These are phyloP conservation scores for Oreochromis mossambicus DNA, from an alignment of 2,797 vertebrate genomes.

Conservation along the genomic window DNA sequence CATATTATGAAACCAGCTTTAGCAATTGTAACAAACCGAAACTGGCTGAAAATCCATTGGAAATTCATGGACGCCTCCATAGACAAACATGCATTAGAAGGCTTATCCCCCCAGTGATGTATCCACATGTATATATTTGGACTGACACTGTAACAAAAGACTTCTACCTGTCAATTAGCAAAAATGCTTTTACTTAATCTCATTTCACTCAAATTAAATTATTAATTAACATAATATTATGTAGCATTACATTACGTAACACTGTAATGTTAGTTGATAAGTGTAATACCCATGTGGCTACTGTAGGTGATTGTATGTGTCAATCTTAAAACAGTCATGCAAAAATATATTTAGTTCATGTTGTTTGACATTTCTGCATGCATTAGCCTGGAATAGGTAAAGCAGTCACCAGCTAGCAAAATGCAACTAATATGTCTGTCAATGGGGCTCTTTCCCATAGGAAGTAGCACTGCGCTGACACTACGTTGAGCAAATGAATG, in stretches of 20 bases:
- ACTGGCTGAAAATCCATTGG: fast-evolving
- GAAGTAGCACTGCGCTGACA: neutral
- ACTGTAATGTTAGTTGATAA: neutral
- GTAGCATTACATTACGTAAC: neutral
- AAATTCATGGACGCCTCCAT: neutral
- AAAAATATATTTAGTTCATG: neutral
- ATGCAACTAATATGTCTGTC: neutral
- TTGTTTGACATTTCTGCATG: neutral
- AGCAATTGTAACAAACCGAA: neutral
- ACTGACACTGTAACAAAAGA: neutral
- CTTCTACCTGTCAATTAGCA: neutral
- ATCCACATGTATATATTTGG: neutral
- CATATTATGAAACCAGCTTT: neutral
- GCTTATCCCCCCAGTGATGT: neutral
- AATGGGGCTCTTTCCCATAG: neutral
- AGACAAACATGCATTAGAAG: neutral
- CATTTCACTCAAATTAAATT: neutral
- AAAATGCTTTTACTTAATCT: neutral
- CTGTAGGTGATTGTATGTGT: neutral
- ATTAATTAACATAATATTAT: neutral
- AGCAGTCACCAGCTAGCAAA: fast-evolving
- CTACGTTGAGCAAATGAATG: neutral
- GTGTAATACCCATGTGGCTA: neutral
- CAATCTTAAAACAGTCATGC: neutral
- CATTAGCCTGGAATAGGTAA: neutral